Percentiles rank a stretch among this genome's conserved stretches.
Evolutionary conservation across 23 tunicate species (phyloP).

Genomic region (Trididemnum miniatum): DNA sequence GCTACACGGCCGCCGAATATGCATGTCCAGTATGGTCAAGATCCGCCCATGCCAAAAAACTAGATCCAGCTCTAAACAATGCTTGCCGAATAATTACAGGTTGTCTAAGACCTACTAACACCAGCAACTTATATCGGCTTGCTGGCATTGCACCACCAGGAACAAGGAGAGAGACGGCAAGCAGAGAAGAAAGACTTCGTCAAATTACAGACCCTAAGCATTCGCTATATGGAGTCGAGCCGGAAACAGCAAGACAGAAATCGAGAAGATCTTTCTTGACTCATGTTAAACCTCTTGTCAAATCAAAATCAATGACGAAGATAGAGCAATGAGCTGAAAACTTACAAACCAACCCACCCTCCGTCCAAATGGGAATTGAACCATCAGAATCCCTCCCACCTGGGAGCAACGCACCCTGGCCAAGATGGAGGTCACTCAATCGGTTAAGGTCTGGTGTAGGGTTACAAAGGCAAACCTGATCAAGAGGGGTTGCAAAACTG

Average conservation of each 20-base stretch:
- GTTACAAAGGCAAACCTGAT: not conserved
- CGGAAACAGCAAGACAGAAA: not conserved
- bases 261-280: not conserved
- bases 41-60: not conserved
- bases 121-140: conserved; percentile 1
- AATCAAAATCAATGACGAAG: not conserved
- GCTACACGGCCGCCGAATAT: conserved; percentile 10
- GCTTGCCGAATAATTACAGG: conserved; percentile 15
- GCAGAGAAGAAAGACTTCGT: not conserved
- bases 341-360: not conserved
- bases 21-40: conserved; percentile 15
- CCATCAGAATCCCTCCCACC: not conserved
- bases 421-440: not conserved
- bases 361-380: not conserved
- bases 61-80: not conserved
- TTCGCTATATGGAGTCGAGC: not conserved
- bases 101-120: conserved; percentile 15
- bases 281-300: not conserved
- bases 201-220: not conserved
- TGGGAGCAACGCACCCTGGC: not conserved
- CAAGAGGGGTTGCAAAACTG: not conserved
- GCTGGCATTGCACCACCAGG: conserved; percentile 32
- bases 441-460: not conserved
- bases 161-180: not conserved
- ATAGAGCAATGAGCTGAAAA: not conserved